phyloP scores from a whole-genome alignment of 1,140 invertebrate genomes.

The Maconellicoccus hirsutus region DNA sequence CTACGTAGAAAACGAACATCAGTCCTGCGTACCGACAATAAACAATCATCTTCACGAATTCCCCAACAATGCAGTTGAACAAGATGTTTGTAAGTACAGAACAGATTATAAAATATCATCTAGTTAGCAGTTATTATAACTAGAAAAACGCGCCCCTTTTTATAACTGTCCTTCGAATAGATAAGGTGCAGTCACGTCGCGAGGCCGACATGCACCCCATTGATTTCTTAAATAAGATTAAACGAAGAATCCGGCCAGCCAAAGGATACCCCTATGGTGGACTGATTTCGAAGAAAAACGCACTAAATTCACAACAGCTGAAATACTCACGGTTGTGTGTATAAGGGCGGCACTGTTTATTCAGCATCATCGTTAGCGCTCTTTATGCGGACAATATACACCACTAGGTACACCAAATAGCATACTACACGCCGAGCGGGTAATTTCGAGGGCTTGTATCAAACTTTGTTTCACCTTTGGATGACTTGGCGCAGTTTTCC shows the following conservation, averaged over 20 bases:
- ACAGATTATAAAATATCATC: neutral
- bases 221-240: neutral
- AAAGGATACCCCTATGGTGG: neutral
- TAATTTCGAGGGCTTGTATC: neutral
- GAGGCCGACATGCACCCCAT: neutral
- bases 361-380: neutral
- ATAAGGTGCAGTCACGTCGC: neutral
- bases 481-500: neutral
- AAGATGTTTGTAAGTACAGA: neutral
- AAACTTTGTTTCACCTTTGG: too few species aligned
- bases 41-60: neutral
- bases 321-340: neutral
- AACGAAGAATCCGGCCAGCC: neutral
- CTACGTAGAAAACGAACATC: neutral
- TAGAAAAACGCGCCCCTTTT: neutral
- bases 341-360: neutral
- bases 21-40: neutral
- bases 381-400: neutral
- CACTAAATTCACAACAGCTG: neutral
- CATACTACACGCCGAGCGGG: neutral
- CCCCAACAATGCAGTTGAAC: slow-evolving; percentile 8
- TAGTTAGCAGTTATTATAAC: neutral
- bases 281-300: slow-evolving; percentile 1
- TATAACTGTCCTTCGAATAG: slow-evolving; percentile 1
- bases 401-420: too few species aligned